phyloP scores from a whole-genome alignment of 2,888 invertebrate species.

The Silvanus unidentatus region DNA sequence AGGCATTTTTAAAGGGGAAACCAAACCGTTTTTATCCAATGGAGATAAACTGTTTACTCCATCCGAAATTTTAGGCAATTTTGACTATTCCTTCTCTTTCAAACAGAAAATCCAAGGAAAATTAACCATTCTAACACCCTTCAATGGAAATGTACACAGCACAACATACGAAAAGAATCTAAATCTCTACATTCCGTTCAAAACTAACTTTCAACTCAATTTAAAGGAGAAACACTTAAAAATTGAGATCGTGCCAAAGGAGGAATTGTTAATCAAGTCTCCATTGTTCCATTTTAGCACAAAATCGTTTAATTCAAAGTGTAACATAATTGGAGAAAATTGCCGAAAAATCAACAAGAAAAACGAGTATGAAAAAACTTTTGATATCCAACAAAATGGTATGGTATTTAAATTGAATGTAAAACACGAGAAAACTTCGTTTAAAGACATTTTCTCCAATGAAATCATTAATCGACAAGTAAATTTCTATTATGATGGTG shows the following conservation, averaged over 20 bases:
- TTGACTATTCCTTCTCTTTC: conserved; percentile 47
- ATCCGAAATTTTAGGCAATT: conserved; percentile 42
- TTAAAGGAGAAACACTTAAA: conserved; percentile 45
- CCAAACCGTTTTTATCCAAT: conserved; percentile 37
- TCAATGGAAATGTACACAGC: conserved; percentile 50
- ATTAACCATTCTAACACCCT: conserved; percentile 59
- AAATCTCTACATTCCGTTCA: conserved; percentile 53
- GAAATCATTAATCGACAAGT: not conserved
- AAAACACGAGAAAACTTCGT: not conserved
- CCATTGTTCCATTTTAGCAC: no score
- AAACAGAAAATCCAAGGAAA: conserved; percentile 54
- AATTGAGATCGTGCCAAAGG: conserved; percentile 46
- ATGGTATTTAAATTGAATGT: not conserved
- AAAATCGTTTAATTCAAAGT: no score
- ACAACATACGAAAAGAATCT: conserved; percentile 56
- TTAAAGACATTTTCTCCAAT: not conserved
- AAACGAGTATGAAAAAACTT: not conserved
- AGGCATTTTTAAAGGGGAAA: conserved; percentile 46
- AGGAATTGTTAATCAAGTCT: no score
- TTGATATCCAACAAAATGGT: not conserved
- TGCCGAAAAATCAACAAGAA: not conserved
- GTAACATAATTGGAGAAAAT: no score
- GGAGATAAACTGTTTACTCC: conserved; percentile 29
- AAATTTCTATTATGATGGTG: not conserved
- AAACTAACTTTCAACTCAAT: conserved; percentile 46